Evolutionary conservation across 2,888 invertebrate genomes (phyloP).

Genomic region (Philereme vetulata): DNA sequence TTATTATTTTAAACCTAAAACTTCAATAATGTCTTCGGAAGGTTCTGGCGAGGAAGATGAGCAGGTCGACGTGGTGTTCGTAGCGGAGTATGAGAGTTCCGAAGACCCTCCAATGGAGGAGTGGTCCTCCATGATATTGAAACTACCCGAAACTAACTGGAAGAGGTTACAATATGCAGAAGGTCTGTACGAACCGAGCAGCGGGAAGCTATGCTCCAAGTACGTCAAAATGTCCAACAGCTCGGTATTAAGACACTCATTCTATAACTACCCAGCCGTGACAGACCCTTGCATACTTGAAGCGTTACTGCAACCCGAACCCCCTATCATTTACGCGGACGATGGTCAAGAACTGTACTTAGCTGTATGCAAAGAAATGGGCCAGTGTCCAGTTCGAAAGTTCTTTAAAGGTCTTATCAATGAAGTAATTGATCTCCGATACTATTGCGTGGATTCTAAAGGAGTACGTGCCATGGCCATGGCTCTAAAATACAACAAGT

Average conservation of each 20-base stretch:
- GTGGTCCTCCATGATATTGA: constrained; percentile 62
- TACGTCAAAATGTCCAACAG: constrained; percentile 62
- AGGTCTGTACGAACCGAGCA: constrained; percentile 59
- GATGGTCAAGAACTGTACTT: constrained; percentile 69
- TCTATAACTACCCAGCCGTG: constrained; percentile 65
- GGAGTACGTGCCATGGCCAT: constrained; percentile 63
- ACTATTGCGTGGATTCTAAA: constrained; percentile 63
- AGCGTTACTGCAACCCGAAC: constrained; percentile 55
- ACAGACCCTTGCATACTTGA: constrained; percentile 63
- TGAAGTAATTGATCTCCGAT: constrained; percentile 58
- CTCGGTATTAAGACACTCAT: constrained; percentile 59
- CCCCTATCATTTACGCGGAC: constrained; percentile 48
- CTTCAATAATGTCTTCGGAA: constrained; percentile 13
- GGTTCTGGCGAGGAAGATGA: constrained; percentile 11
- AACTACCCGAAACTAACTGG: constrained; percentile 43
- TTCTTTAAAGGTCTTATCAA: constrained; percentile 57
- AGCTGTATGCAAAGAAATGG: constrained; percentile 61
- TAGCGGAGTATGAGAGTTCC: constrained; percentile 48
- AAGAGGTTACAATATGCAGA: constrained; percentile 48
- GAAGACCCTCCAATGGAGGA: constrained; percentile 63
- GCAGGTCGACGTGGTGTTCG: constrained; percentile 25
- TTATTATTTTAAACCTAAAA: constrained; percentile 13
- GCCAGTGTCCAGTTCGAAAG: constrained; percentile 52
- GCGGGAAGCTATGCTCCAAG: constrained; percentile 63
- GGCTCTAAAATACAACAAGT: constrained; percentile 58